phyloP scores from a whole-genome alignment of 2,797 vertebrate genomes.

The Lagodon rhomboides region DNA sequence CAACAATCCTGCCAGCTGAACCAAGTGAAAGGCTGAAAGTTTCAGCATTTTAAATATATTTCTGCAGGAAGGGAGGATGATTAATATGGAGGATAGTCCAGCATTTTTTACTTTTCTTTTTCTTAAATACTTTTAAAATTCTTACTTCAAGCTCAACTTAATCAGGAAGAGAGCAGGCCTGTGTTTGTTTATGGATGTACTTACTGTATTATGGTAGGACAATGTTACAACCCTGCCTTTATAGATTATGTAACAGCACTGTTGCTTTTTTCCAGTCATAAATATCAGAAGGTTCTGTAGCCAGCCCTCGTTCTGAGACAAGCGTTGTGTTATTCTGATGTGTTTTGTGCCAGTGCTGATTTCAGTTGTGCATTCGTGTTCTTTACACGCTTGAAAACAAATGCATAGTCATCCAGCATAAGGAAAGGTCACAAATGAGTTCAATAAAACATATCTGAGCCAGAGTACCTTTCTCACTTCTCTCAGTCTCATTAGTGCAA shows the following conservation, averaged over 20 bases:
- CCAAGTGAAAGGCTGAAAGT: no score
- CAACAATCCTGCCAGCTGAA: neutral
- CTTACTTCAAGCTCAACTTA: neutral
- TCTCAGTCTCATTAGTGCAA: neutral
- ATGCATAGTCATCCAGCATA: neutral
- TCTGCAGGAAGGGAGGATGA: no score
- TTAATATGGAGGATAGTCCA: no score
- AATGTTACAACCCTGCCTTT: neutral
- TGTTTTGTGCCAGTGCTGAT: neutral
- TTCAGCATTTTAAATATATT: neutral
- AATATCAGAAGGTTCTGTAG: neutral
- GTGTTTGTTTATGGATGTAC: neutral
- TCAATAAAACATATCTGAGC: neutral
- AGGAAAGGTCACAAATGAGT: neutral
- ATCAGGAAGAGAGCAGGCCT: neutral
- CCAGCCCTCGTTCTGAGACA: neutral
- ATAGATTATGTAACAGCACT: neutral
- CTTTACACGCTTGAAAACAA: neutral
- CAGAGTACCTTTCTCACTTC: neutral
- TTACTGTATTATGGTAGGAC: no score
- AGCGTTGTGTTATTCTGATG: neutral
- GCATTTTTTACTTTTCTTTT: no score
- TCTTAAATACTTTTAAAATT: no score
- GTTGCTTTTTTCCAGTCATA: neutral
- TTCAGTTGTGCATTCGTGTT: neutral